Evolutionary conservation across 2,797 vertebrate genomes (phyloP), one percentile per base, ranked within the genome.

Genomic region (Ptychadena robeensis): DNA sequence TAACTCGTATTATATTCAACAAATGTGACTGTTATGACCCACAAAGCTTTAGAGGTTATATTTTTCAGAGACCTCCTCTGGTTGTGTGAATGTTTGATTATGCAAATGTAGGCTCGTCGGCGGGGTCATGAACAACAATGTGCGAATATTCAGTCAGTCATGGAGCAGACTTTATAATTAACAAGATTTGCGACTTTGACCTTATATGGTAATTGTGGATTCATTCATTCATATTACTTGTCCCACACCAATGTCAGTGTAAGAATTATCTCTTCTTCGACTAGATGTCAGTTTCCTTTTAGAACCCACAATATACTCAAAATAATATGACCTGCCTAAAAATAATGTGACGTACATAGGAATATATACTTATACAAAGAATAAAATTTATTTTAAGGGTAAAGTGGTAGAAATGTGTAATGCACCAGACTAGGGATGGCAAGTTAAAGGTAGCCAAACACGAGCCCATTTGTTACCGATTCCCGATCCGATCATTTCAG

Each of bases 11-110:
- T 72, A 65, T 67, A 25, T 53, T 27, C 59, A 72, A 22, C 25
- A 9, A 18, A 73, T 73, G 70, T 28, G 25, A 28, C 35, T 44
- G 48, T 14, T 7, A 28, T 80, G 65, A 80, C 48, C 28, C 44
- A 22, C 38, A 30, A 12, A 61, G 59, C 2, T 25, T 25, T 71
- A 75, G 80, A 85, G 78, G 57, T 75, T 85, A 80, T 27, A 48
- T 71, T 65, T 76, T 70, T 27, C 65, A 57, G 30, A 76, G 37
- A 31, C 57, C 25, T 63, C 65, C 48, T 68, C 61, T 80, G 37
- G 65, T 75, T 76, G 68, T 85, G 69, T 80, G 77, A 70, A 53
- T 30, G 11, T 85, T n/a, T 64, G 75, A 85, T 85, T 85, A 85
- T 85, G 82, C 71, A 75, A 80, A 80, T 80, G 28, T 30, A 12